Conservation (phyloP, 1,140 invertebrate genomes). For the Eciton burchellii region DNA sequence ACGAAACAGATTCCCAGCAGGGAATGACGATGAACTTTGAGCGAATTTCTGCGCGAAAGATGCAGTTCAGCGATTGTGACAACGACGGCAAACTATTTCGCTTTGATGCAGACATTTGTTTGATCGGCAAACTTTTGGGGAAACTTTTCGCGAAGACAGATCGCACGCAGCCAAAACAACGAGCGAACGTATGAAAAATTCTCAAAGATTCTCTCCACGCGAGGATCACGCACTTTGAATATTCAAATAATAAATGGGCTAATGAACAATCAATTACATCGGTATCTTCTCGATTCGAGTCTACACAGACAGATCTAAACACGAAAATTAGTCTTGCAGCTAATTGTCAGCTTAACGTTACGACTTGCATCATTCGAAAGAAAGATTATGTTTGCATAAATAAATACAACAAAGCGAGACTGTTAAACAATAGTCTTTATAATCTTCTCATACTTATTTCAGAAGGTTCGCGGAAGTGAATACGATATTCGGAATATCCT, state of each 20-base stretch:
- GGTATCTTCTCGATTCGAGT: no score
- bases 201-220: conserved; percentile 21
- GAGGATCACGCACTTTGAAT: conserved; percentile 40
- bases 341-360: background rate
- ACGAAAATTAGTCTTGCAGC: background rate
- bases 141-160: background rate
- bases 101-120: conserved; percentile 16
- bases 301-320: no score
- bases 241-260: conserved; percentile 57
- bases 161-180: background rate
- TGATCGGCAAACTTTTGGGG: background rate
- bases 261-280: background rate
- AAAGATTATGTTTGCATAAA: no score
- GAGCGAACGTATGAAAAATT: conserved; percentile 39
- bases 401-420: background rate
- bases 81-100: conserved; percentile 12
- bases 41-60: conserved; percentile 54
- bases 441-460: background rate
- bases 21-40: conserved; percentile 51
- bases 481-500: background rate
- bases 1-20: background rate
- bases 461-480: background rate
- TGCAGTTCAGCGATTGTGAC: background rate
- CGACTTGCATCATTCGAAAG: background rate
- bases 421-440: no score